These are phyloP conservation scores for Heliconius aoede DNA, from an alignment of 2,888 invertebrate species.

Conservation along the genomic window DNA sequence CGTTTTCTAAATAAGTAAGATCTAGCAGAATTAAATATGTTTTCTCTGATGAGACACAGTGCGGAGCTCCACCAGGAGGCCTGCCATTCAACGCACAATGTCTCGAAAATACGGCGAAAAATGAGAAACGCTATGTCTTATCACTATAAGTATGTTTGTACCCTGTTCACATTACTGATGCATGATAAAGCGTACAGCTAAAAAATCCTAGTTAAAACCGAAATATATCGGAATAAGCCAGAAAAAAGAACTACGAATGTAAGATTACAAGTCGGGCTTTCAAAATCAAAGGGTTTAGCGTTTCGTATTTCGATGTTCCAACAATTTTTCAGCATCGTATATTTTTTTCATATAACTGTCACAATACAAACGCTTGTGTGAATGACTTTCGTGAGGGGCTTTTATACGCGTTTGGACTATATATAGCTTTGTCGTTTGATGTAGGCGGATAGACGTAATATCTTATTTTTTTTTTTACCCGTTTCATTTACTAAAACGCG, in stretches of 20 bases:
- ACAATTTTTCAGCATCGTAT: constrained; percentile 4
- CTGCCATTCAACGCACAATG: too few species aligned
- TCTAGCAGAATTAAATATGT: too few species aligned
- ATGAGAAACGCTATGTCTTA: too few species aligned
- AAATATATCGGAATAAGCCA: neutral
- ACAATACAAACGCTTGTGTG: constrained; percentile 23
- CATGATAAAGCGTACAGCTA: neutral
- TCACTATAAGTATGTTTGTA: too few species aligned
- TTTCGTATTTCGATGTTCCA: constrained; percentile 23
- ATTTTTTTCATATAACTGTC: constrained; percentile 11
- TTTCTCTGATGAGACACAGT: too few species aligned
- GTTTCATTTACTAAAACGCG: too few species aligned
- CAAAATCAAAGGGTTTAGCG: constrained; percentile 21
- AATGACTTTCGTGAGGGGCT: constrained; percentile 12
- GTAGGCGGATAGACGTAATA: constrained; percentile 1
- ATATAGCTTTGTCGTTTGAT: constrained; percentile 15
- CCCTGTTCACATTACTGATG: neutral
- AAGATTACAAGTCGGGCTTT: constrained; percentile 23
- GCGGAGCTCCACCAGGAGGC: too few species aligned
- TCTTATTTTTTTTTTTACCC: neutral
- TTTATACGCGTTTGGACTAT: constrained; percentile 11
- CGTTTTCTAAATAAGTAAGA: too few species aligned
- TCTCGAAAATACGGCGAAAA: too few species aligned
- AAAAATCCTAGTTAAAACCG: neutral
- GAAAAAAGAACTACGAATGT: constrained; percentile 2